Percentiles rank a stretch among this genome's conserved stretches.
These are phyloP conservation scores for Chirona hameri DNA, from an alignment of 2,888 invertebrate genomes.

Conservation along the genomic window DNA sequence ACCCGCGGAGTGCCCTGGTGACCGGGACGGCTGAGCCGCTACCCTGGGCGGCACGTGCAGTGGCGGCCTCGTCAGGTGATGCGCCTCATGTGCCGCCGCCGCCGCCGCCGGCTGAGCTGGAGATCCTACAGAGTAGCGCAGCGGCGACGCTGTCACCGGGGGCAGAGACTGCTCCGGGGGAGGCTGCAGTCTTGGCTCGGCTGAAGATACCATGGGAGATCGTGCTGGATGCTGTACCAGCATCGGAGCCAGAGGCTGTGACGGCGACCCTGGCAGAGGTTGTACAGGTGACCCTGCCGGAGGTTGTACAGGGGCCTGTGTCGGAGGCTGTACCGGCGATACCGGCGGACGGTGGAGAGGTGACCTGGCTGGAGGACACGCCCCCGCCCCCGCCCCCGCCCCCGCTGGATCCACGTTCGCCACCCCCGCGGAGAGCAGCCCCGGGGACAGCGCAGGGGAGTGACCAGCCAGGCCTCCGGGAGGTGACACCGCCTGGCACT, in stretches of 20 bases:
- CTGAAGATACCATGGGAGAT: neutral
- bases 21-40: too few species aligned
- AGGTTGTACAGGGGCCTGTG: neutral
- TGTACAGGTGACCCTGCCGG: neutral
- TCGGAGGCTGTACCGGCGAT: neutral
- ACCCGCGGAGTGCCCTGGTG: too few species aligned
- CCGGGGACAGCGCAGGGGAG: slow-evolving; percentile 12
- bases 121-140: neutral
- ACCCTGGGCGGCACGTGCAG: neutral
- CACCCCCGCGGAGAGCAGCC: slow-evolving; percentile 6
- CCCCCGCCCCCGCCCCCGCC: slow-evolving; percentile 34
- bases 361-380: neutral
- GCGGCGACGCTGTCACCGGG: neutral
- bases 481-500: slow-evolving; percentile 23
- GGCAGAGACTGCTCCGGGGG: too few species aligned
- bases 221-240: neutral
- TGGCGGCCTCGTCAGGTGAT: neutral
- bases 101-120: neutral
- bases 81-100: too few species aligned
- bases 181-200: neutral
- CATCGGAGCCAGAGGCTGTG: neutral
- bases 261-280: neutral
- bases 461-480: slow-evolving; percentile 13
- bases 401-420: too few species aligned
- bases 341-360: neutral